Base-by-base conservation (phyloP, 2,888 invertebrate genomes). In the Miltochrista miniata region DNA sequence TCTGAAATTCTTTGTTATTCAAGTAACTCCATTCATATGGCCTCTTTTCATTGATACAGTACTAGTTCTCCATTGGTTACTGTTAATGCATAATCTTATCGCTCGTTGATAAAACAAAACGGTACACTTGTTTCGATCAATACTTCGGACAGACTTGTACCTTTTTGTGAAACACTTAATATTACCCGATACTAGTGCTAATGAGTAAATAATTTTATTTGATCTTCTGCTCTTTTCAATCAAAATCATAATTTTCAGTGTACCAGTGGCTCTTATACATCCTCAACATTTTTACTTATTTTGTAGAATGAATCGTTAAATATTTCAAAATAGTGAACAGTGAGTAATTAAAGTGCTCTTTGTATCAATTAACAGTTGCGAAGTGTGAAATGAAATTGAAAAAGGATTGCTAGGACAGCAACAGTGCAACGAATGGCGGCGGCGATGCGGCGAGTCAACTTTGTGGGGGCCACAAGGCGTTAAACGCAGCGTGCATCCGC, bases 401-500 rank as follows among this genome's bases (percentile, higher is more conserved):
- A 73, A 70, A 64, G 69, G 68, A 72, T 66, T 61, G 66, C 55
- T 72, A 61, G 59, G 56, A 74, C 77, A 77, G 77, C 79, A 80
- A 77, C 74, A 83, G 83, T 84, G 83, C 77, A 77, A 76, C 85
- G 75, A 87, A 89, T 86, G 76, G 72, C 70, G 65, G 72, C 76
- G 76, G 69, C 68, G 75, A 87, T 83, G 85, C 77, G 79, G 74
- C 79, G 81, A 77, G 72, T 75, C 69, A 61, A 65, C 66, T 68
- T 70, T 56, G 69, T 68, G 63, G 76, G 77, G 78, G 79, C 75
- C 74, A 68, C 68, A 64, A 72, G 66, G 79, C 77, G 79, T 61
- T 89, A 85, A 53, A 86, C 74, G 74, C 74, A 76, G 85, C 84
- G 83, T 85, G 76, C 74, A 81, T 89, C 87, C 87, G 85, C 72